Evolutionary conservation across 2,888 invertebrate species (phyloP).

Genomic region (Adineta ricciae): DNA sequence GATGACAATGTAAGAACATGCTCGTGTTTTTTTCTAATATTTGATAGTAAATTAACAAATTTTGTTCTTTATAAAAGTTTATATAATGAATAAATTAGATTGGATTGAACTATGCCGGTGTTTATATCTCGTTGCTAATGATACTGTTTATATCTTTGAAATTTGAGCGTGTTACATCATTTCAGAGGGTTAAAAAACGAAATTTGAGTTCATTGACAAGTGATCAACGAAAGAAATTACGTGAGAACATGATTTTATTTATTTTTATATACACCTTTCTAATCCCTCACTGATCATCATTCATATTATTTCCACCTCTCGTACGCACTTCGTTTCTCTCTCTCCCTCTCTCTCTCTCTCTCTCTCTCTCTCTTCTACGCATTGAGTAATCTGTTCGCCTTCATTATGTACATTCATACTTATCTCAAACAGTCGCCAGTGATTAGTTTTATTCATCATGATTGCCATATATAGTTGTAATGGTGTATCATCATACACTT

Average conservation of each 20-base stretch:
- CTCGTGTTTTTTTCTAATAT: background rate
- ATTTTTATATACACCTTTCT: background rate
- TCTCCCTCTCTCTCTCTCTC: background rate
- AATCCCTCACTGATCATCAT: background rate
- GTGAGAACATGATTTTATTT: slow-evolving; percentile 7
- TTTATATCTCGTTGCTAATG: too few relatives aligned
- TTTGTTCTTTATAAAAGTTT: background rate
- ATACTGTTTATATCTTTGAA: background rate
- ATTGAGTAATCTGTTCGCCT: background rate
- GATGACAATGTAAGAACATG: too few relatives aligned
- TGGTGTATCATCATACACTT: background rate
- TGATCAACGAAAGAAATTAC: background rate
- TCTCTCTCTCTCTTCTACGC: background rate
- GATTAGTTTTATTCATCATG: background rate
- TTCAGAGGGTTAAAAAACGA: background rate
- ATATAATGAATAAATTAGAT: background rate
- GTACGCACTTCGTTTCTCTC: too few relatives aligned
- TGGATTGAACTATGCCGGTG: too few relatives aligned
- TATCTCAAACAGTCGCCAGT: background rate
- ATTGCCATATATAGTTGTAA: background rate
- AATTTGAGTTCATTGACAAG: background rate
- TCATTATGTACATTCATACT: background rate
- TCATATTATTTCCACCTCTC: background rate
- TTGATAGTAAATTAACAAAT: background rate
- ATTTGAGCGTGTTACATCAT: background rate